phyloP scores from a whole-genome alignment of 2,888 invertebrate species.

The Drosophila mercatorum region DNA sequence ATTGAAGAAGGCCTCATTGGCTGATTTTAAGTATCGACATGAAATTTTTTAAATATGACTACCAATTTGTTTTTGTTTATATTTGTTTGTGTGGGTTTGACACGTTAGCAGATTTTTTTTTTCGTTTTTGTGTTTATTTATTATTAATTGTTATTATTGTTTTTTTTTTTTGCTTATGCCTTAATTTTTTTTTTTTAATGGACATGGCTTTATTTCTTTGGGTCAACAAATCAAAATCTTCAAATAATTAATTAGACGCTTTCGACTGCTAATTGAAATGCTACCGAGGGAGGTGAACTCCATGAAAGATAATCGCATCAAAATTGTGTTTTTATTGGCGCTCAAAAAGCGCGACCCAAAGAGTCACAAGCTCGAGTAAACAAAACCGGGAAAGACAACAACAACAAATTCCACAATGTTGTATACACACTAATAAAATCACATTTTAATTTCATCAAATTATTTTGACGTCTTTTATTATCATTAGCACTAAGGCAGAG shows the following conservation, averaged over 20 bases:
- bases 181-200: slow-evolving; percentile 9
- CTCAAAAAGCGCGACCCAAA: slow-evolving; percentile 4
- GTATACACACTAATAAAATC: too few species aligned
- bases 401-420: not conserved
- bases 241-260: too few species aligned
- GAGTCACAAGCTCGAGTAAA: not conserved
- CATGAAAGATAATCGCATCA: slow-evolving; percentile 42
- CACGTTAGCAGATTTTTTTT: slow-evolving; percentile 31
- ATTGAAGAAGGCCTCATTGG: slow-evolving; percentile 51
- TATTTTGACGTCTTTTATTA: too few species aligned
- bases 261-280: slow-evolving; percentile 21
- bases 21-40: slow-evolving; percentile 35
- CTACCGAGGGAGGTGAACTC: not conserved
- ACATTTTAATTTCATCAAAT: too few species aligned
- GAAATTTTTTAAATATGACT: slow-evolving; percentile 26
- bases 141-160: not conserved
- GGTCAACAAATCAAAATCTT: not conserved
- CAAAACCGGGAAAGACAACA: slow-evolving; percentile 7
- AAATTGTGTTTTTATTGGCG: slow-evolving; percentile 24
- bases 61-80: slow-evolving; percentile 19
- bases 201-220: slow-evolving; percentile 8
- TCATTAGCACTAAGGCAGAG: too few species aligned
- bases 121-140: slow-evolving; percentile 7
- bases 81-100: slow-evolving; percentile 24
- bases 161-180: slow-evolving; percentile 8